Conservation (phyloP, 1,140 invertebrate genomes). For the Dreissena polymorpha region DNA sequence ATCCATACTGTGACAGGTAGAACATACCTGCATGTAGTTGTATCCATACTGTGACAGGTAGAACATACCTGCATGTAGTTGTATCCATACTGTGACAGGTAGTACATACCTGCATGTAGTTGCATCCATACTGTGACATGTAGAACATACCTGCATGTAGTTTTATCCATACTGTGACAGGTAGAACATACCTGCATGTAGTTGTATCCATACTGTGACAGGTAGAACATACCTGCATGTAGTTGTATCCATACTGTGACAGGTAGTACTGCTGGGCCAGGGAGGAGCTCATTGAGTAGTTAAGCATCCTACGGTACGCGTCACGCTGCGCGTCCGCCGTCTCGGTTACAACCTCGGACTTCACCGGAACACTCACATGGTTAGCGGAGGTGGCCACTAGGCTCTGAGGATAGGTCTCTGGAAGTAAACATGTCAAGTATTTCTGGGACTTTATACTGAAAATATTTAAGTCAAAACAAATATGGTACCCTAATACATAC, state of each 20-base stretch:
- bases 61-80: no score
- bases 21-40: no score
- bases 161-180: no score
- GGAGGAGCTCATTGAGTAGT: slow-evolving; percentile 48
- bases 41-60: no score
- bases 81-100: no score
- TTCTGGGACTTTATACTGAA: background rate
- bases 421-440: background rate
- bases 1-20: no score
- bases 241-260: slow-evolving; percentile 54
- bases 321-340: slow-evolving; percentile 38
- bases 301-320: slow-evolving; percentile 50
- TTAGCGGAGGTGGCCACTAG: slow-evolving; percentile 17
- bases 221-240: slow-evolving; percentile 41
- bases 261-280: slow-evolving; percentile 51
- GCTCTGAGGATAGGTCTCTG: slow-evolving; percentile 30
- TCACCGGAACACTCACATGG: background rate
- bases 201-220: no score
- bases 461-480: background rate
- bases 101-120: no score
- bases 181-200: no score
- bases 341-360: slow-evolving; percentile 1
- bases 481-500: background rate
- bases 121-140: no score
- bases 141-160: no score